Evolutionary conservation across 2,888 invertebrate genomes (phyloP).

Genomic region (Ypsolopha scabrella): DNA sequence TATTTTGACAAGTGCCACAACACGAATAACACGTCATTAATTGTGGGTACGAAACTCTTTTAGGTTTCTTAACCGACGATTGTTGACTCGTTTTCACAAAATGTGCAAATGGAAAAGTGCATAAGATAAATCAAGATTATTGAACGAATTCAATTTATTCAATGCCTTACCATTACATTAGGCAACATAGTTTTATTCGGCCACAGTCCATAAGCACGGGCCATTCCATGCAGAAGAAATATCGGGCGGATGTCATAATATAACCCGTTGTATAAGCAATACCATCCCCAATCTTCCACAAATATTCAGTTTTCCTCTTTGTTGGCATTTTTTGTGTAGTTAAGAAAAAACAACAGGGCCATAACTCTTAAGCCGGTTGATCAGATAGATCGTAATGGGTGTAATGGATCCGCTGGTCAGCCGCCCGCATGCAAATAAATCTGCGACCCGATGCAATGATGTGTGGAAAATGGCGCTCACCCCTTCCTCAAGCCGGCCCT

Average conservation of each 20-base stretch:
- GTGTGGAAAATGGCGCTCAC: slow-evolving; percentile 67
- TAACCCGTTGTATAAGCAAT: slow-evolving; percentile 46
- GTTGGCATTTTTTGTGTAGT: slow-evolving; percentile 53
- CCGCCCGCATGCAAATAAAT: slow-evolving; percentile 73
- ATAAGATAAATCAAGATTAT: neutral
- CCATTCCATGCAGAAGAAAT: slow-evolving; percentile 39
- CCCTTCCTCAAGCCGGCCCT: slow-evolving; percentile 35
- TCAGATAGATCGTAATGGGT: slow-evolving; percentile 67
- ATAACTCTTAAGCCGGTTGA: slow-evolving; percentile 66
- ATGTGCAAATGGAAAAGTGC: too few species aligned
- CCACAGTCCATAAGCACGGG: slow-evolving; percentile 12
- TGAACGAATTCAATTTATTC: neutral
- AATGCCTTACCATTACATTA: neutral
- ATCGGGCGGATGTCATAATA: slow-evolving; percentile 42
- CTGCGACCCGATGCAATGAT: slow-evolving; percentile 69
- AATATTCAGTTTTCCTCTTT: slow-evolving; percentile 41
- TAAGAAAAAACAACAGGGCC: slow-evolving; percentile 62
- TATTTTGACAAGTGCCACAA: too few species aligned
- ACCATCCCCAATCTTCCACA: slow-evolving; percentile 34
- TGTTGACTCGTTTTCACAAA: too few species aligned
- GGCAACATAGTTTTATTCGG: slow-evolving; percentile 3
- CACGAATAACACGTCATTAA: too few species aligned
- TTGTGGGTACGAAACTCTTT: too few species aligned
- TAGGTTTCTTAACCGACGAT: too few species aligned
- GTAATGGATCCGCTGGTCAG: slow-evolving; percentile 69